Evolutionary conservation across 2,888 invertebrate species (phyloP), one percentile per base, ranked within the genome.

Genomic region (Sepiola atlantica): DNA sequence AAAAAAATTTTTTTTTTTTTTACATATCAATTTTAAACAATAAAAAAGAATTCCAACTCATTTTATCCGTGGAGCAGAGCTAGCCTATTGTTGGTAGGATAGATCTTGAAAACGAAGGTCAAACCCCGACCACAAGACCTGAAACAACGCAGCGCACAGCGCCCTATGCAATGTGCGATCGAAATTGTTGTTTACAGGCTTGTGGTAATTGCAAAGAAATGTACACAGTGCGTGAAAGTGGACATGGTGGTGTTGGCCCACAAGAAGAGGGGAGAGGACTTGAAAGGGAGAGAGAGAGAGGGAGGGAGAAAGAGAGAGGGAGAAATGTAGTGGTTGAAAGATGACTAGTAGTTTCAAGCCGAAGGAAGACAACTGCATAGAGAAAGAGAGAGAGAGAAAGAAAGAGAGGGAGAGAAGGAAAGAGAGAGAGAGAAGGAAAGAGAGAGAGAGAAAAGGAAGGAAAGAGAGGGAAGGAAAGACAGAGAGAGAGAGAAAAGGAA

Each of bases 161-260:
- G 3, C 55, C 6, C 24, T 18, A 35, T 10, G 28, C 16, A 20
- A 35, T 55, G 24, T 92, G 54, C 35, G n/a, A 92, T 92, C 92
- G 92, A 92, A 92, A 92, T 55, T 45, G 92, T 92, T 92, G 92
- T 92, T 54, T 45, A 92, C 92, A 92, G 92, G 92, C 92, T 92
- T 92, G 92, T 45, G 55, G 55, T n/a, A 92, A 54, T 55, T 92
- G 45, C 92, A 92, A 92, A 92, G 92, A 92, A 92, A 35, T 35
- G 55, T 45, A 92, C n/a, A 92, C 21, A 92, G 14, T 16, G 16
- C 45, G 24, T 92, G 92, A 54, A 92, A 91, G 28, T 45, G 35
- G 54, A n/a, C 28, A 20, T 32, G 24, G 55, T 55, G 28, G 20
- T 32, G 2, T 55, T n/a, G 45, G 92, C 54, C 18, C n/a, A 35